Base-by-base conservation (phyloP, 2,888 invertebrate species). In the Dromius quadrimaculatus region DNA sequence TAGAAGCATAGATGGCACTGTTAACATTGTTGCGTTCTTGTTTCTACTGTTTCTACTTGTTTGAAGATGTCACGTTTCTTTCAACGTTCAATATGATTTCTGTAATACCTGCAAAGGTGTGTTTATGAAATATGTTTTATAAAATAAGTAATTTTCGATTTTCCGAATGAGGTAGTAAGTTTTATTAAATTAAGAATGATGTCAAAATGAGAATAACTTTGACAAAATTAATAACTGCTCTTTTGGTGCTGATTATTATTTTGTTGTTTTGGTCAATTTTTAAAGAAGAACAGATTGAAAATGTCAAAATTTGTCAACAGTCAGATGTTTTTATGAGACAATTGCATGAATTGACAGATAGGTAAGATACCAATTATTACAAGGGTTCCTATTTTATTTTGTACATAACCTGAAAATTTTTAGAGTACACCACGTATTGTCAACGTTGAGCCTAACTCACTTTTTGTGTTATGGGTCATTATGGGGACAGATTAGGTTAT, bases 391-490 rank as follows among this genome's bases (percentile, higher is more conserved):
- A n/a, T n/a, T 28, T 20, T 41, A 13, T 38, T 11, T 13, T 41
- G 13, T 13, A 41, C 23, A 47, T 45, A 62, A 54, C 6, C 68
- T 19, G 11, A 19, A 54, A n/a, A 54, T 61, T 72, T 74, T 23
- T 72, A 83, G 83, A 72, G 80, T 81, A 20, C 82, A 84, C 72
- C 74, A 77, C 59, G 80, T 84, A 17, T 78, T 87, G 17, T 77
- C 80, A 9, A 80, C 81, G 36, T 77, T 86, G 36, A 80, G 82
- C 1, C 77, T 87, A 36, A 82, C 84, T n/a, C 85, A 87, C 77
- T 86, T 85, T 75, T 79, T 87, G 11, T 87, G 87, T 76, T 86
- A 86, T 73, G 86, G 85, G 22, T 83, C 85, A 6, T 81, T 87
- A 1, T 87, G 87, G 87, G 87, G 87, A 59, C 85, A 85, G 73